Evolutionary conservation across 2,797 vertebrate genomes (phyloP).

Genomic region (Etheostoma nigrum): DNA sequence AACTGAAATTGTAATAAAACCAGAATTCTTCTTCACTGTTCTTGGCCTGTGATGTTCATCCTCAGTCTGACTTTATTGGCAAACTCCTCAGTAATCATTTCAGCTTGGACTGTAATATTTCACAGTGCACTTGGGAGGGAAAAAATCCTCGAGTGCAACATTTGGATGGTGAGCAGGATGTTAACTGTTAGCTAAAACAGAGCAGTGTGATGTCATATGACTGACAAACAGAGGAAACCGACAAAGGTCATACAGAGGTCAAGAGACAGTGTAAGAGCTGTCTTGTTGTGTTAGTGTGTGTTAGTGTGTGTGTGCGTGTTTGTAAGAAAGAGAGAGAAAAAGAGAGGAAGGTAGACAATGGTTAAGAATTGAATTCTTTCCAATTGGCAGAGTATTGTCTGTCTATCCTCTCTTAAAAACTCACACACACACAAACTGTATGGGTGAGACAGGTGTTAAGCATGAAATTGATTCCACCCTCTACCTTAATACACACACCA

Average conservation of each 20-base stretch:
- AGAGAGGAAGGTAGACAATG: constrained; percentile 28
- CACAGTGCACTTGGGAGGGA: constrained; percentile 3
- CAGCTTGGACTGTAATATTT: constrained; percentile 46
- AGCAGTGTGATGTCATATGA: constrained; percentile 39
- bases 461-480: constrained; percentile 52
- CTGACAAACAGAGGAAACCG: constrained; percentile 58
- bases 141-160: constrained; percentile 5
- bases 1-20: background rate
- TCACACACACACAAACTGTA: constrained; percentile 23
- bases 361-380: constrained; percentile 68
- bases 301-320: background rate
- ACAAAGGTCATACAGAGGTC: constrained; percentile 62
- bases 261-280: constrained; percentile 30
- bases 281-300: background rate
- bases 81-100: constrained; percentile 42
- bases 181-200: constrained; percentile 14
- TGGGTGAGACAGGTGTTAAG: constrained; percentile 52
- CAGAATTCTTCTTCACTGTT: background rate
- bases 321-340: background rate
- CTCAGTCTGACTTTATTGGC: constrained; percentile 29
- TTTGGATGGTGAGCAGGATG: constrained; percentile 8
- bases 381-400: constrained; percentile 58
- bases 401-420: constrained; percentile 45
- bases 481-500: constrained; percentile 35
- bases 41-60: constrained; percentile 17